Percentiles rank a stretch among this genome's conserved stretches.
Evolutionary conservation across 2,888 invertebrate genomes (phyloP).

Genomic region (Dicyrtomina minuta): DNA sequence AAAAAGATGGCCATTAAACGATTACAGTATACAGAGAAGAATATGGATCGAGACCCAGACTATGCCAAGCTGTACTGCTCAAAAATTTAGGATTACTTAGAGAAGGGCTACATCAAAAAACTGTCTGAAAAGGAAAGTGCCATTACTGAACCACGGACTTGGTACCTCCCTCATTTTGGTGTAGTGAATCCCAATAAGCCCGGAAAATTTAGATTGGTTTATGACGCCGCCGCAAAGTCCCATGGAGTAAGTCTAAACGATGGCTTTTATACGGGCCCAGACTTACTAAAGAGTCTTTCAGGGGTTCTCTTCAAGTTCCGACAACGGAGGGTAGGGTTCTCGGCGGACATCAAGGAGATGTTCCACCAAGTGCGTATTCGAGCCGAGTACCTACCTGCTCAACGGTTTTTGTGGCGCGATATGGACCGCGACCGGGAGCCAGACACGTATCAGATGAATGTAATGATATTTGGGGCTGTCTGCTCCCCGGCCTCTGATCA

Average conservation of each 20-base stretch:
- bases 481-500: too few species aligned
- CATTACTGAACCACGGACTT: too few species aligned
- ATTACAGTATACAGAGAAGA: background rate
- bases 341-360: constrained; percentile 42
- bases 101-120: too few species aligned
- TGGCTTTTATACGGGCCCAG: constrained; percentile 37
- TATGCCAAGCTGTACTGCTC: background rate
- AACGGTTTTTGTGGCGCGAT: constrained; percentile 38
- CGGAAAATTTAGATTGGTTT: constrained; percentile 43
- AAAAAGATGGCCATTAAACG: background rate
- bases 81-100: constrained; percentile 3
- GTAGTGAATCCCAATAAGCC: constrained; percentile 45
- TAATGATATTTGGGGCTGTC: too few species aligned
- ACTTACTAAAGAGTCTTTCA: constrained; percentile 32
- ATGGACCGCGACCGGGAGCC: constrained; percentile 13
- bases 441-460: background rate
- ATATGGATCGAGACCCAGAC: background rate
- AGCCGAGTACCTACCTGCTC: constrained; percentile 30
- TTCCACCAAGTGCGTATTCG: constrained; percentile 36
- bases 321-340: constrained; percentile 21
- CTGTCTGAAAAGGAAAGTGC: background rate
- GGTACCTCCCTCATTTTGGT: too few species aligned
- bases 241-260: constrained; percentile 38
- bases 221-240: constrained; percentile 39
- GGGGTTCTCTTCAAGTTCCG: constrained; percentile 38